Evolutionary conservation across 2,888 invertebrate species (phyloP), one percentile per base, ranked within the genome.

Genomic region (Acanthosepion lycidas): DNA sequence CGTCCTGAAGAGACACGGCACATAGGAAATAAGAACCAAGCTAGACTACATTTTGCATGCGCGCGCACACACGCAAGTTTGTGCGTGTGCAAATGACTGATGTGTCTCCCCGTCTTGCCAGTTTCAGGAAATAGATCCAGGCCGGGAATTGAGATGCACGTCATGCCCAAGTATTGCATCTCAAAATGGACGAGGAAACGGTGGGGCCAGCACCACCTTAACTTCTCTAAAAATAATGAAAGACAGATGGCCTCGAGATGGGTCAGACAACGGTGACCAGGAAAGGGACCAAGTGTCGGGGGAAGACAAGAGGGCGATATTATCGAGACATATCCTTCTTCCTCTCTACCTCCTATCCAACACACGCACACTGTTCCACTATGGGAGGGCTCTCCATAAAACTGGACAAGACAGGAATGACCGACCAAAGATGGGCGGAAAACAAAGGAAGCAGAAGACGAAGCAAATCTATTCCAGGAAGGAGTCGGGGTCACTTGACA

Each of bases 141-240:
- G 78, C n/a, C 23, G 78, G 8, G 18, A 78, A 78, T 78, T 78
- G 78, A 78, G 78, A 78, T 78, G n/a, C 78, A 78, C 78, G 78
- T 78, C 78, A 78, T 78, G n/a, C 78, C n/a, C 78, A 78, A 78
- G 78, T 78, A 78, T 78, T 78, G 78, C 78, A 78, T 78, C n/a
- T 23, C 33, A 78, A 6, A 64, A 28, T 64, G 64, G 78, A n/a
- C 33, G 78, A 78, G n/a, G 78, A 78, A 78, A 33, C 78, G n/a
- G 12, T 12, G 78, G 9, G n/a, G n/a, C 15, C 78, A n/a, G n/a
- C 78, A 15, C 78, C 78, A 28, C 78, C 78, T n/a, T 12, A 78
- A 78, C 78, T n/a, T 15, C n/a, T n/a, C 78, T 23, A 3, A 33
- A 15, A 12, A 78, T n/a, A 78, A 78, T 78, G 78, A 15, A 78